Percentiles rank a stretch among this genome's conserved stretches.
Conservation (phyloP, 2,113 vertebrate genomes). For the Strix aluco region DNA sequence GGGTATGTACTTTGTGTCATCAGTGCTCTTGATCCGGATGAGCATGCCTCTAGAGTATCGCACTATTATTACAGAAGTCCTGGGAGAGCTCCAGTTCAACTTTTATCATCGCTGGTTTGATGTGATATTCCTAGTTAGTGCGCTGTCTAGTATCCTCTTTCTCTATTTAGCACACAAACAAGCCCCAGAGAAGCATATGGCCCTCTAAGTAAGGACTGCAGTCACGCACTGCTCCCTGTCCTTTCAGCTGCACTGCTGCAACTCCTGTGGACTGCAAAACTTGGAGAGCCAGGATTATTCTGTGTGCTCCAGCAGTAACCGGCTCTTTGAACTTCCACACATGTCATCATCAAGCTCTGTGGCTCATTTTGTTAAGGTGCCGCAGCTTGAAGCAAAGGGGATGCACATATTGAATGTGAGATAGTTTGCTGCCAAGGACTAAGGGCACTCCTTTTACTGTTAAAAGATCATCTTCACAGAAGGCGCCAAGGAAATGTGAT, state of each 20-base stretch:
- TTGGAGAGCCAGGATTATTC: background rate
- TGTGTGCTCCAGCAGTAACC: background rate
- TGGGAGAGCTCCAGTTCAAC: slow-evolving; percentile 97
- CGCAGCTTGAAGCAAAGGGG: background rate
- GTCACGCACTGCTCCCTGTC: background rate
- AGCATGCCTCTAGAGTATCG: slow-evolving; percentile 97
- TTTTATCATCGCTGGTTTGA: slow-evolving; percentile 99
- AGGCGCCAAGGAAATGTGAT: background rate
- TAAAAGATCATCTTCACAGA: background rate
- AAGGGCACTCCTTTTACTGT: background rate
- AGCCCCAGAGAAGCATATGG: slow-evolving; percentile 96
- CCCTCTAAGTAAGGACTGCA: slow-evolving; percentile 51
- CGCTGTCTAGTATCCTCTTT: slow-evolving; percentile 96
- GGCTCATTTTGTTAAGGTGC: background rate
- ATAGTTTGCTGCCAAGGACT: background rate
- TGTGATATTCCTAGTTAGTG: slow-evolving; percentile 98
- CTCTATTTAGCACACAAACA: slow-evolving; percentile 98
- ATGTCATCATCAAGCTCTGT: background rate
- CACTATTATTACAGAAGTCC: slow-evolving; percentile 92
- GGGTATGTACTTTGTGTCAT: slow-evolving; percentile 99
- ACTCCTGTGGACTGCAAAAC: background rate
- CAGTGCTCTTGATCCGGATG: slow-evolving; percentile 96
- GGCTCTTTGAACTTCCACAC: background rate
- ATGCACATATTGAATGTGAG: background rate
- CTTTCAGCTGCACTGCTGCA: background rate